A percentile compares a stretch with the other conserved stretches of the same genome.
Evolutionary conservation across 2,797 vertebrate species (phyloP).

Genomic region (Streptopelia turtur): DNA sequence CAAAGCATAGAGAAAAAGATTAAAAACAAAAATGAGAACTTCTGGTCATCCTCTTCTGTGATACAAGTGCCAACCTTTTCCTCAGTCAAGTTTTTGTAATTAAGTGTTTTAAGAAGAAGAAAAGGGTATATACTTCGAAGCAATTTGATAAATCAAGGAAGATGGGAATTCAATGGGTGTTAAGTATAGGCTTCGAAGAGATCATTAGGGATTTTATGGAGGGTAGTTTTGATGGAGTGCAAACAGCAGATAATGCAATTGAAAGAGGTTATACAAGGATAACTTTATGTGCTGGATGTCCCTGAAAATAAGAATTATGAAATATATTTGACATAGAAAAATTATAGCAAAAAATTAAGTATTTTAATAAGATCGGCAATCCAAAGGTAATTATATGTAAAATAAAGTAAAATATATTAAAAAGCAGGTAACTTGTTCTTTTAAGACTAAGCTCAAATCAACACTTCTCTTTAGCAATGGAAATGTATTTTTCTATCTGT

Average conservation of each 20-base stretch:
- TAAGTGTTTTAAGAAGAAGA: conserved; percentile 17
- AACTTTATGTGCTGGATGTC: not conserved
- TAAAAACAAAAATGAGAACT: not conserved
- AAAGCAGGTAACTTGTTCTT: not conserved
- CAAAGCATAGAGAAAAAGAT: not conserved
- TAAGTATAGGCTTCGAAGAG: not conserved
- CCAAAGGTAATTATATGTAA: not conserved
- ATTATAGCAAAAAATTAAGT: not conserved
- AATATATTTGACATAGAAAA: not conserved
- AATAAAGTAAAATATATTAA: not conserved
- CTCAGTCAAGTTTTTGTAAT: conserved; percentile 10
- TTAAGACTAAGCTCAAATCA: conserved; percentile 4
- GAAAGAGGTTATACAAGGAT: not conserved
- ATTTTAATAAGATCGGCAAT: not conserved
- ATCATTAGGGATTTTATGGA: not conserved
- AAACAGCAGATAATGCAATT: not conserved
- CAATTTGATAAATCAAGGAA: conserved; percentile 11
- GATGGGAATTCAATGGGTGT: not conserved
- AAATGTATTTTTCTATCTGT: not conserved
- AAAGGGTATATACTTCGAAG: conserved; percentile 17
- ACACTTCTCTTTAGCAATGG: not conserved
- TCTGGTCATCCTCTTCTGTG: not conserved
- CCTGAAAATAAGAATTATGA: not conserved
- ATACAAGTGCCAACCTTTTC: not conserved
- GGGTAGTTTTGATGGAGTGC: not conserved